A percentile compares a stretch with the other conserved stretches of the same genome.
These are phyloP conservation scores for Sprattus sprattus DNA, from an alignment of 2,113 vertebrate genomes.

Conservation along the genomic window DNA sequence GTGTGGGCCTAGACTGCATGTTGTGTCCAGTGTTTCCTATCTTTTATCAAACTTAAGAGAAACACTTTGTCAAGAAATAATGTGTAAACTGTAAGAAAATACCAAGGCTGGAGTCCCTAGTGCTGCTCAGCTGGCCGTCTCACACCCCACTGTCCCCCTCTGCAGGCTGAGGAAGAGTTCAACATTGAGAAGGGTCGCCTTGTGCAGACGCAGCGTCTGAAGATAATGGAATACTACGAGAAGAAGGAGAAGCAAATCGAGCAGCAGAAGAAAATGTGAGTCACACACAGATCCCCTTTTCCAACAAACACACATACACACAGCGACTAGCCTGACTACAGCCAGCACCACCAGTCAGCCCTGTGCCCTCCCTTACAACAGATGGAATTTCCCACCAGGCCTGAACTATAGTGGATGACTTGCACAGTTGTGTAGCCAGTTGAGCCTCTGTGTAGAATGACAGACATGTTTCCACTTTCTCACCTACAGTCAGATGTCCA, in stretches of 20 bases:
- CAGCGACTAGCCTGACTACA: not conserved
- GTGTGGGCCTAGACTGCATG: not conserved
- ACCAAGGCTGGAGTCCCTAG: not conserved
- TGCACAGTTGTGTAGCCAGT: not conserved
- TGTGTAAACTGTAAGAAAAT: not conserved
- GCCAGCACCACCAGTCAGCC: not conserved
- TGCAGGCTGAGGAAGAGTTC: constrained; percentile 97
- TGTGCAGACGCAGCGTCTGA: constrained; percentile 96
- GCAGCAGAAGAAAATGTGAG: constrained; percentile 98
- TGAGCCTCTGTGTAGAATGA: not conserved
- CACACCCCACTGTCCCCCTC: constrained; percentile 40
- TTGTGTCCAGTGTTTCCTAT: not conserved
- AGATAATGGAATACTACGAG: constrained; percentile 99
- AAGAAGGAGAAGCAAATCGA: constrained; percentile 99
- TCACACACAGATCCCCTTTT: constrained; percentile 24
- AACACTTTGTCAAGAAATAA: not conserved
- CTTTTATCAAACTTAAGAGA: not conserved
- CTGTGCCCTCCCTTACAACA: not conserved
- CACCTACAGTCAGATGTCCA: constrained; percentile 90
- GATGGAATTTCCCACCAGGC: not conserved
- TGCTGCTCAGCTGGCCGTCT: not conserved
- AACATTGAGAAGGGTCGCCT: constrained; percentile 98
- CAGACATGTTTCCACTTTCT: constrained; percentile 21
- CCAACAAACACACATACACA: not conserved
- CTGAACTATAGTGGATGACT: constrained; percentile 1